Evolutionary conservation across 2,888 invertebrate species (phyloP), one percentile per base, ranked within the genome.

Genomic region (Synergus laeviventris): DNA sequence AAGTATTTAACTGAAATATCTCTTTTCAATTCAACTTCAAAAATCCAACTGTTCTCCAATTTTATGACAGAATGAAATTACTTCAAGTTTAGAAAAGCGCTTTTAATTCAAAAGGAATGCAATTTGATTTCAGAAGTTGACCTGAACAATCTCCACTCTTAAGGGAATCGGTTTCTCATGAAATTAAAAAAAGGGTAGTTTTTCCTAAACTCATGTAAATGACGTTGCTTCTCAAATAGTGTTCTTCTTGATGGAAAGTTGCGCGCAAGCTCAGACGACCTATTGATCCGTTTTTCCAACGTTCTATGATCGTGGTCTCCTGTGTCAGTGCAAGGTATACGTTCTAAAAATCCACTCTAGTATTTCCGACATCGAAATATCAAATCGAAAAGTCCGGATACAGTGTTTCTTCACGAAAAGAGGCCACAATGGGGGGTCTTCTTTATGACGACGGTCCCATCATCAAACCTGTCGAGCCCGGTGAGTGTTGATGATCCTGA

Each of bases 401-500:
- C 77, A 81, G 74, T 70, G 70, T 70, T 31, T 49, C n/a, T 73
- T 76, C 76, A 73, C 74, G 75, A 36, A 45, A 31, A 84, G 75
- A 84, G 85, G 82, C 88, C 85, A 86, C 86, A 81, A 90, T 90
- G 89, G 88, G 88, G 86, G 87, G 85, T 77, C 87, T 87, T 84
- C 85, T 86, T 80, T 84, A 86, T 76, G 90, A 88, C 81, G 91
- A 90, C 84, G 90, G 90, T 78, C 90, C 90, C 77, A 86, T 91
- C 78, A 89, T 90, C 80, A 87, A 86, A 77, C 90, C 89, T 78
- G 88, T 90, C 79, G 89, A 89, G 78, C 82, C 89, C 77, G 89
- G 91, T 91, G 82, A 90, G 90, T 88, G 66, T 77, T 59, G 76
- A 14, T 70, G 12, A 49, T 70, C 8, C 18, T 56, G n/a, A 62